phyloP scores from a whole-genome alignment of 2,797 vertebrate species.

The Rhinoraja longicauda region DNA sequence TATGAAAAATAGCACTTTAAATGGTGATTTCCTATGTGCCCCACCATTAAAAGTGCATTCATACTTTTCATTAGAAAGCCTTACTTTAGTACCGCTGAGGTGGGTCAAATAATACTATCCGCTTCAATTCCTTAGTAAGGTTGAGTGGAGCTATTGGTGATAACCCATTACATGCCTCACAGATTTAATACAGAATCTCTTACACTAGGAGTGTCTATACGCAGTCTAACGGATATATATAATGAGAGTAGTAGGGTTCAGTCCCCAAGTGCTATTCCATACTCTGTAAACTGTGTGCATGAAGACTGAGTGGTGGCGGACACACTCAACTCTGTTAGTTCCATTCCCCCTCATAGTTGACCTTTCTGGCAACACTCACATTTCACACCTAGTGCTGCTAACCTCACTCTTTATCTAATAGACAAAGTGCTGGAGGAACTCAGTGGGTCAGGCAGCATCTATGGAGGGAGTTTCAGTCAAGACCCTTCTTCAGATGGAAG shows the following conservation, averaged over 20 bases:
- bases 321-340: background rate
- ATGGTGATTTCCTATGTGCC: background rate
- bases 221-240: too few species aligned
- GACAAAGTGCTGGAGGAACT: too few species aligned
- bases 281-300: background rate
- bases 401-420: too few species aligned
- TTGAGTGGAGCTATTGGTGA: background rate
- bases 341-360: background rate
- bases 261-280: too few species aligned
- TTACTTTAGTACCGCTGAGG: background rate
- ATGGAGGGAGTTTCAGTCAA: too few species aligned
- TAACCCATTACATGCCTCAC: background rate
- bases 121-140: background rate
- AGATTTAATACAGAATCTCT: background rate
- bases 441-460: too few species aligned
- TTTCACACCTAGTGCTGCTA: background rate
- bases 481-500: too few species aligned
- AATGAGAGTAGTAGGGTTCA: too few species aligned
- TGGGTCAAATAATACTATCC: background rate
- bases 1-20: background rate
- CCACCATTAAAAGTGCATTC: background rate
- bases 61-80: too few species aligned
- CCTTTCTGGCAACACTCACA: background rate
- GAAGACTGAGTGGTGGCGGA: background rate
- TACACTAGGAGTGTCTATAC: too few species aligned